Conservation (phyloP, 2,797 vertebrate species). For the Macrochelys suwanniensis region DNA sequence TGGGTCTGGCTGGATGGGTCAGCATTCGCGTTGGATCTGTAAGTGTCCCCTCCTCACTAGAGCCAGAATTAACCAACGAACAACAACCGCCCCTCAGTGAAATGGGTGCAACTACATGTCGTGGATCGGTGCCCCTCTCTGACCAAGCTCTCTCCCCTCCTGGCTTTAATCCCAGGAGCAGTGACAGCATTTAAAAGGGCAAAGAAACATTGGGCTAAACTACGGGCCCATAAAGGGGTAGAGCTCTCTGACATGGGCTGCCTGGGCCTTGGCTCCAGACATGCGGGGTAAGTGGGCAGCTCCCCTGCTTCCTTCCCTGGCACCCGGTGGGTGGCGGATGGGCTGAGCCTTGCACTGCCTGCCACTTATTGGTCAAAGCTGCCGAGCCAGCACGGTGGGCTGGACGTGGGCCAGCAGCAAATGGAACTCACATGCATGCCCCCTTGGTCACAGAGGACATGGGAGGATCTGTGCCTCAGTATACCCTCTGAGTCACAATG, state of each 20-base stretch:
- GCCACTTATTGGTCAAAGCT: not conserved
- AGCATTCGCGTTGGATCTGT: not conserved
- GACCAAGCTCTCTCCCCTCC: too few relatives aligned
- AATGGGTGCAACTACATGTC: too few relatives aligned
- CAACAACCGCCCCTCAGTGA: too few relatives aligned
- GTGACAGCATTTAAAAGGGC: too few relatives aligned
- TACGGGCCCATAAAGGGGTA: not conserved
- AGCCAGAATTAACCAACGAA: not conserved
- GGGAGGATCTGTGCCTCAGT: too few relatives aligned
- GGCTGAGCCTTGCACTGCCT: not conserved
- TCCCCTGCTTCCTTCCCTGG: not conserved
- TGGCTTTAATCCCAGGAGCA: too few relatives aligned
- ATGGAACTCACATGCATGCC: not conserved
- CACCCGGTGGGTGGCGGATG: not conserved
- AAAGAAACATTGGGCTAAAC: not conserved
- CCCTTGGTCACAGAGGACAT: too few relatives aligned
- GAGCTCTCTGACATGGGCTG: not conserved
- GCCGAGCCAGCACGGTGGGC: not conserved
- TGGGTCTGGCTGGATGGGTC: not conserved
- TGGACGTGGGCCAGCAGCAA: not conserved
- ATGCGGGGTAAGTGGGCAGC: not conserved
- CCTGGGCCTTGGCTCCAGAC: not conserved
- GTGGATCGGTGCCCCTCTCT: too few relatives aligned
- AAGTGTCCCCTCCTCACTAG: not conserved
- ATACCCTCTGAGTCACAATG: too few relatives aligned